Evolutionary conservation across 2,888 invertebrate species (phyloP), one percentile per base, ranked within the genome.

Genomic region (Euphydryas editha): DNA sequence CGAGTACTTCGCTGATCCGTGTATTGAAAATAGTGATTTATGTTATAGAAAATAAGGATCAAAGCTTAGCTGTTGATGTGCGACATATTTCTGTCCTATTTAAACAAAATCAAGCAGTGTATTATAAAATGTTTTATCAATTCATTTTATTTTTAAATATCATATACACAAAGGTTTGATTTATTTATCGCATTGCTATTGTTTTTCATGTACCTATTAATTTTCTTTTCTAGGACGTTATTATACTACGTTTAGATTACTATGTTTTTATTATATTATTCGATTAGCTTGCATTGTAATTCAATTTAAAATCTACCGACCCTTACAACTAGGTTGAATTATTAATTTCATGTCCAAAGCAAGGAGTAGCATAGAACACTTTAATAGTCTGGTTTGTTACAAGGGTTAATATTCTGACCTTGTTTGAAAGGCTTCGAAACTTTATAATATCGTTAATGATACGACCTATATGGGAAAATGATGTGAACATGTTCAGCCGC

Each of bases 331-430:
- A 17, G 17, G 54, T 54, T 54, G 17, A 24, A 30, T 17, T 54
- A 54, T 36, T 6, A n/a, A 17, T 17, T 54, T 54, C 36, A 54
- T 10, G 36, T 21, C n/a, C 36, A 36, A 54, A 30, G 7, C 17
- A 6, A 54, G 54, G 54, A 17, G 54, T 17, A n/a, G 54, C 17
- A 10, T 30, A 54, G 30, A 24, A 13, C 15, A 24, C 30, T 24
- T 15, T 36, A 30, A 24, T 30, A 54, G 24, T 15, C 4, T 6
- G 24, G 51, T 7, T 5, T 46, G 47, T 36, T 54, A 24, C 30
- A 18, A 36, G 36, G 54, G 54, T n/a, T 54, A 30, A 54, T 8
- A 30, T 54, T 49, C 17, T 54, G 54, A 54, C 54, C 30, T 54
- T 30, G 30, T 54, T 54, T 51, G 21, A 30, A 13, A 15, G 36